A percentile compares a stretch with the other conserved stretches of the same genome.
Evolutionary conservation across 2,113 vertebrate genomes (phyloP).

Genomic region (Beaufortia kweichowensis): DNA sequence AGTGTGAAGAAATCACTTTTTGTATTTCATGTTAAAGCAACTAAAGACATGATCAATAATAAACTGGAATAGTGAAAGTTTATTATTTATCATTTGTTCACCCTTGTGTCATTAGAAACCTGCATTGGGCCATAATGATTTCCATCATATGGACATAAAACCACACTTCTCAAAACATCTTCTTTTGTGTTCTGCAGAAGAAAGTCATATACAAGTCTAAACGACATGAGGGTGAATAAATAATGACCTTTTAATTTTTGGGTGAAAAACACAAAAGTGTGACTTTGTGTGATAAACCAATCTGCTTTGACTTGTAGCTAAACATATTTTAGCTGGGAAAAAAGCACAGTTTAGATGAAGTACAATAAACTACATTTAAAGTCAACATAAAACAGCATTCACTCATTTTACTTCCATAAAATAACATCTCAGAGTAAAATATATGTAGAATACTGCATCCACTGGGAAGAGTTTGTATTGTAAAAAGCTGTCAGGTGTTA

Average conservation of each 20-base stretch:
- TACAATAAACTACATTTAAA: neutral
- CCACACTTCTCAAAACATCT: too few relatives aligned
- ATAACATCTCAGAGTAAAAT: neutral
- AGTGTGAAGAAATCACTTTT: neutral
- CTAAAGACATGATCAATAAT: neutral
- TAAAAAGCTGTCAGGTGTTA: too few relatives aligned
- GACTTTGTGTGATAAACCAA: conserved; percentile 33
- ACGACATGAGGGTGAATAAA: too few relatives aligned
- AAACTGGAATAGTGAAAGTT: neutral
- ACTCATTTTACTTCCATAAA: too few relatives aligned
- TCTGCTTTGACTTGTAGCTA: neutral
- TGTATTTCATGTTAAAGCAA: neutral
- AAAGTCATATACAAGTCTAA: too few relatives aligned
- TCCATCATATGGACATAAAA: too few relatives aligned
- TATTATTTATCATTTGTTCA: too few relatives aligned
- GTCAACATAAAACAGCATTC: neutral
- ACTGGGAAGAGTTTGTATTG: too few relatives aligned
- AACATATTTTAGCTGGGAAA: neutral
- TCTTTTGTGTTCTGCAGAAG: too few relatives aligned
- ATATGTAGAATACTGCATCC: neutral
- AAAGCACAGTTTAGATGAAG: neutral
- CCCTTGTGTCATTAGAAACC: too few relatives aligned
- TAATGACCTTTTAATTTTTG: too few relatives aligned
- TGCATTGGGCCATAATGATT: too few relatives aligned
- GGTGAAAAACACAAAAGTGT: neutral